Percentiles rank a stretch among this genome's conserved stretches.
These are phyloP conservation scores for Sebastes nivosus DNA, from an alignment of 2,797 vertebrate species.

Conservation along the genomic window DNA sequence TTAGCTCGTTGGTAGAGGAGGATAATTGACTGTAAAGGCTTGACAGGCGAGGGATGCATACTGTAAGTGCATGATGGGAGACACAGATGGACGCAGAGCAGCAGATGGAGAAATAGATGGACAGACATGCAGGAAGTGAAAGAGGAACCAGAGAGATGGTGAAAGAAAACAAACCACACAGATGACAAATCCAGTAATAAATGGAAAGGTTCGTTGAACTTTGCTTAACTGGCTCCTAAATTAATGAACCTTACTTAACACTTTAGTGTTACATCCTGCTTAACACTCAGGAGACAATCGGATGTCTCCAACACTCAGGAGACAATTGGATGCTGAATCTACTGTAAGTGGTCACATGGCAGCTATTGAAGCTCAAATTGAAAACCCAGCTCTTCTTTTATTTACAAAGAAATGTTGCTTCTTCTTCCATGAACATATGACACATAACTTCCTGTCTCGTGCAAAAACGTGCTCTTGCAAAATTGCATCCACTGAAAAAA, in stretches of 20 bases:
- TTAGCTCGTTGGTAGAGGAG: slow-evolving; percentile 46
- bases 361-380: not conserved
- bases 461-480: not conserved
- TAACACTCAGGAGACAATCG: too few species aligned
- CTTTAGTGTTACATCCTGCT: not conserved
- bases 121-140: slow-evolving; percentile 27
- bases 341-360: not conserved
- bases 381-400: not conserved
- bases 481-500: not conserved
- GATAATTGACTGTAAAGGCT: slow-evolving; percentile 59
- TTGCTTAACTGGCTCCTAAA: slow-evolving; percentile 33
- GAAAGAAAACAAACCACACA: slow-evolving; percentile 15
- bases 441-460: not conserved
- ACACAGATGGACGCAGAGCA: slow-evolving; percentile 26
- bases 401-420: not conserved
- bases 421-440: not conserved
- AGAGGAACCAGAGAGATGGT: slow-evolving; percentile 3
- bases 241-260: slow-evolving; percentile 25
- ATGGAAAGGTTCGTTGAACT: slow-evolving; percentile 18
- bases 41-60: slow-evolving; percentile 39
- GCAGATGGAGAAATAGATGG: slow-evolving; percentile 42
- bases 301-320: not conserved
- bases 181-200: slow-evolving; percentile 8
- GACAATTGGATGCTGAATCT: not conserved
- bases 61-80: slow-evolving; percentile 36